phyloP scores from a whole-genome alignment of 2,888 invertebrate genomes.

The Pyrocoelia pectoralis region DNA sequence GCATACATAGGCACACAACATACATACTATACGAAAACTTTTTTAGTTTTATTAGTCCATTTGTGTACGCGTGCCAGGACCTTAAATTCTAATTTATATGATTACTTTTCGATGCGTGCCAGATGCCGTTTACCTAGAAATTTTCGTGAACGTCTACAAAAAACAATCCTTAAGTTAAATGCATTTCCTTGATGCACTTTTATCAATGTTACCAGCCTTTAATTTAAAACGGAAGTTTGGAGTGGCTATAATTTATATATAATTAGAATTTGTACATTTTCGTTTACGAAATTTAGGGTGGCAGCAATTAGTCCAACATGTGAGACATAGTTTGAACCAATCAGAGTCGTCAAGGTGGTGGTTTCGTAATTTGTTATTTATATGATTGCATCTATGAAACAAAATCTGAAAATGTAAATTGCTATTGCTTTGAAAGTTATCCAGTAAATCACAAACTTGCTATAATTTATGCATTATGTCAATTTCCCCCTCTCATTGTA shows the following conservation, averaged over 20 bases:
- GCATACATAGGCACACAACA: slow-evolving; percentile 30
- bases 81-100: slow-evolving; percentile 40
- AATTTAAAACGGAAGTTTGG: slow-evolving; percentile 8
- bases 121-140: slow-evolving; percentile 31
- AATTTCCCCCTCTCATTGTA: no score
- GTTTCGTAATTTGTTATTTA: no score
- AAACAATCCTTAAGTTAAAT: slow-evolving; percentile 4
- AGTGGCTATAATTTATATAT: background rate
- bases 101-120: slow-evolving; percentile 38
- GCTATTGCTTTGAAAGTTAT: no score
- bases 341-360: no score
- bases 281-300: background rate
- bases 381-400: no score
- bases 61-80: slow-evolving; percentile 40
- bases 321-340: background rate
- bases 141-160: slow-evolving; percentile 10
- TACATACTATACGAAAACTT: slow-evolving; percentile 31
- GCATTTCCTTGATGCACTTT: slow-evolving; percentile 1
- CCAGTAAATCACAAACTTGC: no score
- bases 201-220: background rate
- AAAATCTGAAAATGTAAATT: no score
- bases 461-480: no score
- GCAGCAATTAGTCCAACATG: background rate
- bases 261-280: background rate
- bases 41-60: slow-evolving; percentile 34